Conservation (phyloP, 2,888 invertebrate genomes). For the Ochlodes sylvanus region DNA sequence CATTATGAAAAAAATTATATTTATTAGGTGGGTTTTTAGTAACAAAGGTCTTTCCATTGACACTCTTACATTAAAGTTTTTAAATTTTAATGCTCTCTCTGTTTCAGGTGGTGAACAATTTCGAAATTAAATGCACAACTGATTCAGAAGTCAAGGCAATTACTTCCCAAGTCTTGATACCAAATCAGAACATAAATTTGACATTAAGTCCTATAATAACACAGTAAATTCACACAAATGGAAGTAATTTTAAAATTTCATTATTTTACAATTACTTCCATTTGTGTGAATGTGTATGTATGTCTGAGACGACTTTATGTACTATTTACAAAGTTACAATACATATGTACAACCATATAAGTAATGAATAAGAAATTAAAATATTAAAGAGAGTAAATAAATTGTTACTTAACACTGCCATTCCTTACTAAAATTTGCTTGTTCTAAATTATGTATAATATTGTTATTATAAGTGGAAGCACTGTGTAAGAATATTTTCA, state of each 20-base stretch:
- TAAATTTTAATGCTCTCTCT: conserved; percentile 32
- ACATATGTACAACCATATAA: too few relatives aligned
- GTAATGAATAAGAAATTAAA: too few relatives aligned
- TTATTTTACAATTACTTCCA: too few relatives aligned
- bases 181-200: conserved; percentile 78
- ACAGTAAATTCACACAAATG: conserved; percentile 17
- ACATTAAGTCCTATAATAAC: conserved; percentile 51
- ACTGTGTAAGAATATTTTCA: too few relatives aligned
- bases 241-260: too few relatives aligned
- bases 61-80: not conserved
- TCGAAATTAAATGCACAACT: conserved; percentile 79
- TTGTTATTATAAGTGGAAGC: too few relatives aligned
- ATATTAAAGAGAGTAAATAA: too few relatives aligned
- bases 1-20: not conserved
- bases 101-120: conserved; percentile 83
- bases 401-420: too few relatives aligned
- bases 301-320: not conserved
- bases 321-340: conserved; percentile 6
- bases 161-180: conserved; percentile 84
- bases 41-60: not conserved
- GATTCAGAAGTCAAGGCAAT: conserved; percentile 75
- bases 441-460: too few relatives aligned
- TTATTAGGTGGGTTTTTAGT: conserved; percentile 30
- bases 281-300: too few relatives aligned
- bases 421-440: too few relatives aligned